Evolutionary conservation across 1,140 invertebrate species (phyloP), one percentile per base, ranked within the genome.

Genomic region (Aphelinus atriplicis): DNA sequence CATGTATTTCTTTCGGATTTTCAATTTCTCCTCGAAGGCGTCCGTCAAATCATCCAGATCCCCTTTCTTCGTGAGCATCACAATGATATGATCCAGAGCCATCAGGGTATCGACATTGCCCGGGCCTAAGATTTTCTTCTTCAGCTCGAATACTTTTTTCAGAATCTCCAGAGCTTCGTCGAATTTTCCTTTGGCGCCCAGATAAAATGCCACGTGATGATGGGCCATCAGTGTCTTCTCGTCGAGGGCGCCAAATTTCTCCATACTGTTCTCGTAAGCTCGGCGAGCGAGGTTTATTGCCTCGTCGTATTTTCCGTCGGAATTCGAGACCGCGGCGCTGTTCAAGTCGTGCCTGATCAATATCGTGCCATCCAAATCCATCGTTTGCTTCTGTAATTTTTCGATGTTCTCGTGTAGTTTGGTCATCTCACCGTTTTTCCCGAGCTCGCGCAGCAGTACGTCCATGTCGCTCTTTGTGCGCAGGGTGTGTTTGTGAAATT

Each of bases 41-140:
- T 26, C 26, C 26, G 26, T 26, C 26, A 26, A 26, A 26, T 26
- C 26, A 26, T 26, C 26, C 26, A 26, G 26, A 26, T 26, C 26
- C 26, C 26, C 26, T 26, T 26, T 26, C 26, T 26, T 26, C 26
- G 26, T 26, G 26, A 72, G 56, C 48, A 76, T 6, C 3, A 26
- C 26, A 48, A 47, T 71, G n/a, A 79, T 77, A 42, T 64, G 73
- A 63, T 67, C 60, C 7, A 68, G 62, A 2, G 80, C 75, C 62
- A 74, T 81, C 6, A 84, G 50, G 7, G 82, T 83, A 63, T 82
- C 80, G 3, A 76, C 45, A 72, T 84, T 77, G 70, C 77, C 64
- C 5, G n/a, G 7, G 2, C 83, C 83, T 45, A 84, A 72, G 58
- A 78, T 56, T 3, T 67, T 67, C 67, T 77, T 78, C 7, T 68